These are phyloP conservation scores for Siniperca scherzeri DNA, from an alignment of 2,797 vertebrate genomes.

Conservation along the genomic window DNA sequence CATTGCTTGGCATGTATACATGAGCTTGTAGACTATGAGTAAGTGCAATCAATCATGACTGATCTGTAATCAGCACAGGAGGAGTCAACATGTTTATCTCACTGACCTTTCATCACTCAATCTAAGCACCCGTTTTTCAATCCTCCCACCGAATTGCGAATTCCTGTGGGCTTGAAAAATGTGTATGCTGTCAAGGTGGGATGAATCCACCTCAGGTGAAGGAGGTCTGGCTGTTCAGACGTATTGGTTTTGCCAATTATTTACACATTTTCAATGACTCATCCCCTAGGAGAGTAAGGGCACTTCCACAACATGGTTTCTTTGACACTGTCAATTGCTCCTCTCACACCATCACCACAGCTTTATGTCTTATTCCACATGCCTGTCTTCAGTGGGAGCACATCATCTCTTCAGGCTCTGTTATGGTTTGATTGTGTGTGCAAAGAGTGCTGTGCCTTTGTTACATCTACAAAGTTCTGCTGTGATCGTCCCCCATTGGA, in stretches of 20 bases:
- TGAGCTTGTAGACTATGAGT: slow-evolving; percentile 27
- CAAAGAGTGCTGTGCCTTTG: slow-evolving; percentile 9
- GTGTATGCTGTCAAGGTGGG: slow-evolving; percentile 40
- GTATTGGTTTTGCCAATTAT: slow-evolving; percentile 45
- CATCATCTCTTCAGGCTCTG: slow-evolving; percentile 15
- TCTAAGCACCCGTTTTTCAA: slow-evolving; percentile 39
- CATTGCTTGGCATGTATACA: slow-evolving; percentile 20
- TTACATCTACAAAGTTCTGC: not conserved
- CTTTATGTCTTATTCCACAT: slow-evolving; percentile 36
- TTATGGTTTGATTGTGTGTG: slow-evolving; percentile 25
- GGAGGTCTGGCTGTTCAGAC: slow-evolving; percentile 26
- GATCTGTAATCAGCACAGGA: slow-evolving; percentile 63
- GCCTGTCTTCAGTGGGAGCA: slow-evolving; percentile 3
- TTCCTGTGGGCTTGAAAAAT: slow-evolving; percentile 42
- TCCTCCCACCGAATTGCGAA: slow-evolving; percentile 37
- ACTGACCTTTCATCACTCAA: slow-evolving; percentile 60
- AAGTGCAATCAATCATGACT: slow-evolving; percentile 53
- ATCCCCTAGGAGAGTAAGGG: slow-evolving; percentile 11
- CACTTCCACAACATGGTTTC: slow-evolving; percentile 36
- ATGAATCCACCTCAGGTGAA: slow-evolving; percentile 45
- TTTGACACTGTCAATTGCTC: slow-evolving; percentile 34
- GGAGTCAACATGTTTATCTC: slow-evolving; percentile 62
- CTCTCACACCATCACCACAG: slow-evolving; percentile 12
- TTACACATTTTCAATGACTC: slow-evolving; percentile 56
- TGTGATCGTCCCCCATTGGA: not conserved